Conservation (phyloP, 2,113 vertebrate genomes). For the Pelusios castaneus region DNA sequence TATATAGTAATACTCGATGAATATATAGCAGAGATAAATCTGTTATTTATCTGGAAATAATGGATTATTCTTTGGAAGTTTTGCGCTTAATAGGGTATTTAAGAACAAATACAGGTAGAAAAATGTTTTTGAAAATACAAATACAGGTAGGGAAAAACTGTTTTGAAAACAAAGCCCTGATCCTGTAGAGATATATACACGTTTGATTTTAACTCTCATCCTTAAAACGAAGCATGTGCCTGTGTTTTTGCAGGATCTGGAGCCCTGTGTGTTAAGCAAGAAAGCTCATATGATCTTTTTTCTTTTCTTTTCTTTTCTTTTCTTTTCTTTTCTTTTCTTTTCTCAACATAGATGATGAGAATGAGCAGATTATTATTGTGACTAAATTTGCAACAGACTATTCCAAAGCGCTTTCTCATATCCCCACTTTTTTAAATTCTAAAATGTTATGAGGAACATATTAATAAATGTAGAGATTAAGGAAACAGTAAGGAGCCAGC, state of each 20-base stretch:
- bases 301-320: too few relatives aligned
- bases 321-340: not conserved
- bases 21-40: constrained; percentile 20
- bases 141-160: not conserved
- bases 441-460: not conserved
- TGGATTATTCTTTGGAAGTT: constrained; percentile 42
- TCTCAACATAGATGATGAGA: not conserved
- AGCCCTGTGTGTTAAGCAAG: not conserved
- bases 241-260: not conserved
- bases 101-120: not conserved
- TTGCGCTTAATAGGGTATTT: constrained; percentile 25
- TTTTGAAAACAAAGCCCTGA: not conserved
- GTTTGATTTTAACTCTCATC: not conserved
- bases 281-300: not conserved
- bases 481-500: not conserved
- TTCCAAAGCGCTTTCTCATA: not conserved
- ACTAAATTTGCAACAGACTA: not conserved
- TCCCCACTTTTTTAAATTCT: not conserved
- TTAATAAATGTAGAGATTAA: not conserved
- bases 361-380: not conserved
- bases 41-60: constrained; percentile 54
- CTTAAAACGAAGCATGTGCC: not conserved
- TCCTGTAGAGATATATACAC: constrained; percentile 5
- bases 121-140: not conserved
- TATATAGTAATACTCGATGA: constrained; percentile 38